Evolutionary conservation across 2,888 invertebrate species (phyloP).

Genomic region (Polydrusus pterygomalis): DNA sequence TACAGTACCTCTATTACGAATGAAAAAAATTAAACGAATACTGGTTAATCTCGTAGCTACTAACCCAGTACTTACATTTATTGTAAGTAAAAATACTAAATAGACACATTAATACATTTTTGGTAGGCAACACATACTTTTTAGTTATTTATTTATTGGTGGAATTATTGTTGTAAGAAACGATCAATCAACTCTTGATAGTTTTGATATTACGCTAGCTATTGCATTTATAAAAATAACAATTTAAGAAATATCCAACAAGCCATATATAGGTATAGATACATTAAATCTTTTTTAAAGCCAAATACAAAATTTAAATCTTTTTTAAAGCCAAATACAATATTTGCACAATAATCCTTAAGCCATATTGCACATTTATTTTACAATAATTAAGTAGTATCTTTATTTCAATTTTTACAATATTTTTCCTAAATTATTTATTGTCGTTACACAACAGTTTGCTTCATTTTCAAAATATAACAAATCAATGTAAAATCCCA

Average conservation of each 20-base stretch:
- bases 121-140: no score
- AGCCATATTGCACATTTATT: constrained; percentile 27
- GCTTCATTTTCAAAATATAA: constrained; percentile 54
- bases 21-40: no score
- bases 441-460: constrained; percentile 73
- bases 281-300: constrained; percentile 11
- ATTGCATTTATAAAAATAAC: constrained; percentile 35
- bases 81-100: no score
- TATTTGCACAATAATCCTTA: constrained; percentile 36
- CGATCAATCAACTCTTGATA: neutral
- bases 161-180: neutral
- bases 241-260: constrained; percentile 15
- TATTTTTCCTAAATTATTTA: constrained; percentile 70
- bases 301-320: constrained; percentile 15
- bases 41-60: no score
- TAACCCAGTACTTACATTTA: no score
- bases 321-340: constrained; percentile 11
- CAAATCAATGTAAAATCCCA: constrained; percentile 57
- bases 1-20: no score
- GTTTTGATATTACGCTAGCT: neutral
- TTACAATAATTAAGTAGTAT: constrained; percentile 26
- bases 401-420: constrained; percentile 21
- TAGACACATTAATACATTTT: no score
- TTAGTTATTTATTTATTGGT: neutral
- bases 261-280: no score